Conservation (phyloP, 1,140 invertebrate species). For the Chymomyza costata region DNA sequence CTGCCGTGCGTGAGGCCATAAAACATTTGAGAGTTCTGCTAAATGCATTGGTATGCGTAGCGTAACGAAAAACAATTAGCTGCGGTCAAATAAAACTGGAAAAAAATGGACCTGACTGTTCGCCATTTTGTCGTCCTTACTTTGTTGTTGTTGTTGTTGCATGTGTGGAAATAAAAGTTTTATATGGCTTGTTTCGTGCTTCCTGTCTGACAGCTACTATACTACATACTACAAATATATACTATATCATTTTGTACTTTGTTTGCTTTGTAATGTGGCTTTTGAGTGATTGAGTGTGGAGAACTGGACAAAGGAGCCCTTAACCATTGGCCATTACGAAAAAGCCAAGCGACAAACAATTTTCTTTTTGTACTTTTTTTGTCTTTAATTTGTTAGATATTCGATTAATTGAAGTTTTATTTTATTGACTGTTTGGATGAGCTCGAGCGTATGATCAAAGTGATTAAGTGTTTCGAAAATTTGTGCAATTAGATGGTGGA, state of each 20-base stretch:
- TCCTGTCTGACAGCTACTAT: too few species aligned
- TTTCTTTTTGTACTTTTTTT: conserved; percentile 29
- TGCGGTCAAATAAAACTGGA: conserved; percentile 62
- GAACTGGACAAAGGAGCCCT: conserved; percentile 35
- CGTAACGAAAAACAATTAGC: conserved; percentile 71
- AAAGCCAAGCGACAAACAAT: conserved; percentile 24
- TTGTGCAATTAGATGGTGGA: too few species aligned
- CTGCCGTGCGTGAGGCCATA: conserved; percentile 66
- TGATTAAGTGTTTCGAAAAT: too few species aligned
- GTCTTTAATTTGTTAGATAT: conserved; percentile 46
- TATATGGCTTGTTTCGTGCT: conserved; percentile 51
- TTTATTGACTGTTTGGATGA: conserved; percentile 52
- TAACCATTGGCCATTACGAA: conserved; percentile 24
- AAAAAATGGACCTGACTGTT: conserved; percentile 1
- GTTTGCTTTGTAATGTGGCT: conserved; percentile 23
- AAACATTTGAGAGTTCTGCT: conserved; percentile 63
- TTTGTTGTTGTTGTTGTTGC: too few species aligned
- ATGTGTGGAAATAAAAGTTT: conserved; percentile 39
- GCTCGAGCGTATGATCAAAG: too few species aligned
- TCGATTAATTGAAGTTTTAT: conserved; percentile 67
- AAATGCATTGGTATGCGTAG: conserved; percentile 70
- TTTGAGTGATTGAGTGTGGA: conserved; percentile 40
- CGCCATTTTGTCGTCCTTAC: conserved; percentile 4
- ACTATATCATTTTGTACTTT: conserved; percentile 60
- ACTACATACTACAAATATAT: too few species aligned